phyloP scores from a whole-genome alignment of 2,113 vertebrate species.

The Gorsachius goisagi region DNA sequence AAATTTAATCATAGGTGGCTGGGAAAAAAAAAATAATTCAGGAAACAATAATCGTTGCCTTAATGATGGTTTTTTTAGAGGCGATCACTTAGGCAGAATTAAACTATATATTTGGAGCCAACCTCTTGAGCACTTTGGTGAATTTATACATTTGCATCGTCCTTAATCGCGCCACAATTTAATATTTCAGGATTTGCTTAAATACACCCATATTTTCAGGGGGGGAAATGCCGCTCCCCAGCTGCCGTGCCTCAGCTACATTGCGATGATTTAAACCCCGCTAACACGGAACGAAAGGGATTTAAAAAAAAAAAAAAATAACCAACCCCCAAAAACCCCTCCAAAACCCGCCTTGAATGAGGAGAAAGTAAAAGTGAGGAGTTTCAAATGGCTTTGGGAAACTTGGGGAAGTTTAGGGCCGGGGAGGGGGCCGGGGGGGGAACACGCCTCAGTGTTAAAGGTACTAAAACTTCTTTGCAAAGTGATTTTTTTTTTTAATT shows the following conservation, averaged over 20 bases:
- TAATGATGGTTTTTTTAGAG: slow-evolving; percentile 53
- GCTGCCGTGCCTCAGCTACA: slow-evolving; percentile 33
- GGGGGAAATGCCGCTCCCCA: background rate
- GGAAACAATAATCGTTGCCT: slow-evolving; percentile 65
- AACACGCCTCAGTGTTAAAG: background rate
- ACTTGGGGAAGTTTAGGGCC: background rate
- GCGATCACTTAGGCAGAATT: slow-evolving; percentile 66
- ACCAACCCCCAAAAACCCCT: background rate
- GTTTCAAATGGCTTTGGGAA: background rate
- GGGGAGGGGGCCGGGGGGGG: background rate
- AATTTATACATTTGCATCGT: slow-evolving; percentile 32
- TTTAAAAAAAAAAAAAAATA: background rate
- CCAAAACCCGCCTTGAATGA: background rate
- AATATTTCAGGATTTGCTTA: slow-evolving; percentile 67
- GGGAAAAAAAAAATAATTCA: slow-evolving; percentile 19
- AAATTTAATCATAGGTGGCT: slow-evolving; percentile 65
- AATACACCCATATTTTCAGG: slow-evolving; percentile 64
- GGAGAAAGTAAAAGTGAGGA: background rate
- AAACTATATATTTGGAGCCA: slow-evolving; percentile 50
- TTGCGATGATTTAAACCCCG: slow-evolving; percentile 53
- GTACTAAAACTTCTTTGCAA: background rate
- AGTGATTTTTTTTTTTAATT: background rate
- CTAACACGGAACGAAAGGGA: background rate
- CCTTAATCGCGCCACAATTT: slow-evolving; percentile 61
- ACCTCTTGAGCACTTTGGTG: slow-evolving; percentile 39